A percentile compares a stretch with the other conserved stretches of the same genome.
Conservation (phyloP, 1,140 invertebrate species). For the Ganaspis sp. region DNA sequence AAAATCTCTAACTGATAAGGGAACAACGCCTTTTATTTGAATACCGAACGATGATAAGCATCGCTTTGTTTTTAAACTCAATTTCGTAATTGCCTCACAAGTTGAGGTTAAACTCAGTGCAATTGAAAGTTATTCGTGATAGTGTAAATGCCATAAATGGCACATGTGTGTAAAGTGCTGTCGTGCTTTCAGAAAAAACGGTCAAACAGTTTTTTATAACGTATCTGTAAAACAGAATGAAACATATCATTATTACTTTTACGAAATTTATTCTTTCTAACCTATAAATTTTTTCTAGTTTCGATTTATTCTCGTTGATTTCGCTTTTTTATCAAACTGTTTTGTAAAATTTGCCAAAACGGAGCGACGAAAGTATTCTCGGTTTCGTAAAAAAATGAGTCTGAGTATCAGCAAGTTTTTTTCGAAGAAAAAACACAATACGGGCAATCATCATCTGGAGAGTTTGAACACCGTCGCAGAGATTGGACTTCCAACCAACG, state of each 20-base stretch:
- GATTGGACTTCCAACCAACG: constrained; percentile 86
- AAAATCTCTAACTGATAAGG: neutral
- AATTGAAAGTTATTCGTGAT: neutral
- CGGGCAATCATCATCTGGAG: constrained; percentile 17
- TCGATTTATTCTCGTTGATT: no score
- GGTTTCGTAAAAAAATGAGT: constrained; percentile 65
- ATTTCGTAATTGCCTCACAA: neutral
- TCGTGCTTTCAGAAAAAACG: neutral
- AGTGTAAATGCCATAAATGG: constrained; percentile 10
- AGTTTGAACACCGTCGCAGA: constrained; percentile 73
- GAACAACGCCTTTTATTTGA: neutral
- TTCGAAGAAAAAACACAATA: constrained; percentile 66
- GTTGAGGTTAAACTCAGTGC: neutral
- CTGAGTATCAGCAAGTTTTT: constrained; percentile 71
- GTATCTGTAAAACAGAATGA: no score
- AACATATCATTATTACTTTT: no score
- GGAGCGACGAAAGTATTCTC: constrained; percentile 31
- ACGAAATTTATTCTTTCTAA: no score
- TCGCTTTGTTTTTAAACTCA: neutral
- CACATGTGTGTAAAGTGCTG: constrained; percentile 15
- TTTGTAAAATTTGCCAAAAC: neutral
- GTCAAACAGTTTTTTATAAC: no score
- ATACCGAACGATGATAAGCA: neutral
- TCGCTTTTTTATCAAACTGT: neutral
- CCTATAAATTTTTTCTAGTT: no score